phyloP scores from a whole-genome alignment of 2,113 vertebrate genomes.

The Hippoglossus stenolepis region DNA sequence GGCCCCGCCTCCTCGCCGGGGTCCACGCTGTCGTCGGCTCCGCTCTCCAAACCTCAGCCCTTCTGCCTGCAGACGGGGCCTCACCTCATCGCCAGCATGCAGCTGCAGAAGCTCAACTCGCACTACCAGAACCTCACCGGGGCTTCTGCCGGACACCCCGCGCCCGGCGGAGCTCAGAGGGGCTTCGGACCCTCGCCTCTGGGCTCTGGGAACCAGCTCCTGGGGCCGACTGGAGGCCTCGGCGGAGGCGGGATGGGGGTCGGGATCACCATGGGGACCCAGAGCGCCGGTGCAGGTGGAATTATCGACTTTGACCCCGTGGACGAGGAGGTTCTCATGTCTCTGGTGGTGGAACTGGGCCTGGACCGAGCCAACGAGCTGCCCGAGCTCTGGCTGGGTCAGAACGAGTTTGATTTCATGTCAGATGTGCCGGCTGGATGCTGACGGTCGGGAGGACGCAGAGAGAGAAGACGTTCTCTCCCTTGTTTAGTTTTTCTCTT shows the following conservation, averaged over 20 bases:
- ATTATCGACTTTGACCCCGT: constrained; percentile 85
- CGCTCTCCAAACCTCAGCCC: constrained; percentile 78
- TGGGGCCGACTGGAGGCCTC: constrained; percentile 54
- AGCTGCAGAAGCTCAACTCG: constrained; percentile 88
- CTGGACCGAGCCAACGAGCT: constrained; percentile 88
- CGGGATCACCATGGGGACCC: constrained; percentile 55
- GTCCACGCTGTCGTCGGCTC: constrained; percentile 52
- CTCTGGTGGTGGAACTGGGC: constrained; percentile 87
- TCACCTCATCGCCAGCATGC: constrained; percentile 85
- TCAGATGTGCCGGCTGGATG: constrained; percentile 83
- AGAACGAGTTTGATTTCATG: constrained; percentile 89
- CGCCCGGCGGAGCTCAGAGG: constrained; percentile 58
- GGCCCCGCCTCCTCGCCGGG: constrained; percentile 58
- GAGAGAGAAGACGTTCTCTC: constrained; percentile 28
- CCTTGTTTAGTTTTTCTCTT: constrained; percentile 33
- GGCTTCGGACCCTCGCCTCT: constrained; percentile 37
- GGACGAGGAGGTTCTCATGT: constrained; percentile 88
- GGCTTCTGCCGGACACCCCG: constrained; percentile 10
- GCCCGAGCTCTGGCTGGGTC: constrained; percentile 89
- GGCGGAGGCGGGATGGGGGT: constrained; percentile 45
- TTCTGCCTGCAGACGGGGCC: constrained; percentile 80
- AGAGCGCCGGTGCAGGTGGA: constrained; percentile 51
- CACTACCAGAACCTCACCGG: constrained; percentile 83
- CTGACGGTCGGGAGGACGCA: constrained; percentile 55
- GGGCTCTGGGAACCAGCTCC: constrained; percentile 59